phyloP scores from a whole-genome alignment of 2,888 invertebrate species.

The Colletes collaris region DNA sequence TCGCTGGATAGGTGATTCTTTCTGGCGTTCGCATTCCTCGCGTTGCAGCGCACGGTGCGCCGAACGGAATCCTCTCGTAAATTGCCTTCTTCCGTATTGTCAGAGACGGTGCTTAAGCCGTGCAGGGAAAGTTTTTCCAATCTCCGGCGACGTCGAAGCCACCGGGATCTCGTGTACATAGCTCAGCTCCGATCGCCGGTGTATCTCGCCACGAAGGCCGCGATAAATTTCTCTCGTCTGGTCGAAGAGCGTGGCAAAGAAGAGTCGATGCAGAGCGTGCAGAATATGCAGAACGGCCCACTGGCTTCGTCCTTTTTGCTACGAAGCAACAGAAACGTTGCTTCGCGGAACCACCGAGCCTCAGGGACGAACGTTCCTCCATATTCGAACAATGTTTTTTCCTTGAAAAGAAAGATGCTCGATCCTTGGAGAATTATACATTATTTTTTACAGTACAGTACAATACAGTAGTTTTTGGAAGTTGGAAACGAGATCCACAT shows the following conservation, averaged over 20 bases:
- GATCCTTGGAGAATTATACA: too few relatives aligned
- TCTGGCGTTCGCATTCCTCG: conserved; percentile 40
- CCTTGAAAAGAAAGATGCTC: too few relatives aligned
- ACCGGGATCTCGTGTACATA: conserved; percentile 20
- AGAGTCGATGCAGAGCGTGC: not conserved
- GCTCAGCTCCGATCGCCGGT: conserved; percentile 37
- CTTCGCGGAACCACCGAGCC: not conserved
- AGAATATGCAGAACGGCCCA: not conserved
- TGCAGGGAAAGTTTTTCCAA: conserved; percentile 63
- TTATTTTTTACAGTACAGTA: too few relatives aligned
- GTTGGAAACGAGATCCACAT: too few relatives aligned
- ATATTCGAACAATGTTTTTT: too few relatives aligned
- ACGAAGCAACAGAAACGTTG: not conserved
- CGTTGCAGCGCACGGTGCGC: conserved; percentile 36
- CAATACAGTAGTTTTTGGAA: too few relatives aligned
- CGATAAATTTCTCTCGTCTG: conserved; percentile 52
- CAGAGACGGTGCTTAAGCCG: conserved; percentile 52
- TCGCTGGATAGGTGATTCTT: conserved; percentile 15
- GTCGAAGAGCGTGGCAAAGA: conserved; percentile 4
- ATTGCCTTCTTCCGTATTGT: conserved; percentile 66
- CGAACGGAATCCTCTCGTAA: conserved; percentile 56
- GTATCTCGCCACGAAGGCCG: conserved; percentile 54
- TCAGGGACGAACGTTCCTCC: too few relatives aligned
- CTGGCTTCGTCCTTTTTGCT: not conserved
- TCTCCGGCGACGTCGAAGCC: conserved; percentile 38